Evolutionary conservation across 2,888 invertebrate genomes (phyloP).

Genomic region (Troides oblongomaculatus): DNA sequence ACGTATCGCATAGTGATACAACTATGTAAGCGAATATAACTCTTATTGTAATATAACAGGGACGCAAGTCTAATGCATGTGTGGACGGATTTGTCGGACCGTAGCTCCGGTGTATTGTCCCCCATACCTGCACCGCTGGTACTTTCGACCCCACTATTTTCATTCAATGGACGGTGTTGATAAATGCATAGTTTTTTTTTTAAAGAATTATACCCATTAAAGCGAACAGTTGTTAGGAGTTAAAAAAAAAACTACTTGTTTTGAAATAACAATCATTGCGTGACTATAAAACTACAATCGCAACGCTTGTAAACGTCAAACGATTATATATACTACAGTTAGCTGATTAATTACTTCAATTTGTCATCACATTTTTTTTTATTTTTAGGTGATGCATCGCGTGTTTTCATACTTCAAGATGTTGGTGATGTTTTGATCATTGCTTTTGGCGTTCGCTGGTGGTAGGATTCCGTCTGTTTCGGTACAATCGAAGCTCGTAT

Average conservation of each 20-base stretch:
- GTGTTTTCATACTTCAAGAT: too few species aligned
- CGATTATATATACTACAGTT: background rate
- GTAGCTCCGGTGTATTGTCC: slow-evolving; percentile 31
- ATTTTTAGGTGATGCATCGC: too few species aligned
- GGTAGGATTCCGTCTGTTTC: too few species aligned
- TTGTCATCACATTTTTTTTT: background rate
- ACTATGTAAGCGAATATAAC: background rate
- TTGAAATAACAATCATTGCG: background rate
- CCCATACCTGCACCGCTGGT: slow-evolving; percentile 14
- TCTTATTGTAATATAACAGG: background rate
- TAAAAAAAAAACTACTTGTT: background rate
- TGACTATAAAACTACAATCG: background rate
- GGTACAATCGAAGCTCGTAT: too few species aligned
- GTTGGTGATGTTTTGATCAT: too few species aligned
- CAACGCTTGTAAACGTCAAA: background rate
- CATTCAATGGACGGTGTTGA: slow-evolving; percentile 11
- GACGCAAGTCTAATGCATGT: slow-evolving; percentile 1
- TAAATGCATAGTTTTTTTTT: slow-evolving; percentile 11
- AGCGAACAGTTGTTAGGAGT: background rate
- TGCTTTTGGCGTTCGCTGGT: too few species aligned
- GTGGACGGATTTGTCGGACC: slow-evolving; percentile 23
- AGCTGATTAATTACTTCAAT: background rate
- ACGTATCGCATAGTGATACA: slow-evolving; percentile 2
- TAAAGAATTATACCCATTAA: background rate
- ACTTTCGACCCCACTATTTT: slow-evolving; percentile 13